Evolutionary conservation across 2,888 invertebrate species (phyloP).

Genomic region (Eupithecia tripunctaria): DNA sequence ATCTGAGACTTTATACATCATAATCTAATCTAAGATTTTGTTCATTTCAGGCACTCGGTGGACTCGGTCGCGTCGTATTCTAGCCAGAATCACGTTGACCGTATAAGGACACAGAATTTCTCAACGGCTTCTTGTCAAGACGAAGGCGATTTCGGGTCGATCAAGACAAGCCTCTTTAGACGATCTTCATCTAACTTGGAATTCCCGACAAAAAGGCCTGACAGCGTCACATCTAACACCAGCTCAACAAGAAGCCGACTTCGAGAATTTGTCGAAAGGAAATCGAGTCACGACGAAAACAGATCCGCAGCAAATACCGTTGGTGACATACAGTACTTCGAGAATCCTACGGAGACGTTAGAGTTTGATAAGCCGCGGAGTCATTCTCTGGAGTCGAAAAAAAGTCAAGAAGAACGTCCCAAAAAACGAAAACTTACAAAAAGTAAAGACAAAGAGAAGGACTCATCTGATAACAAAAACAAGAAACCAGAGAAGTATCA

Average conservation of each 20-base stretch:
- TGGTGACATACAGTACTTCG: slow-evolving; percentile 81
- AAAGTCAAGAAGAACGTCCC: slow-evolving; percentile 75
- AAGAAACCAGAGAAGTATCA: slow-evolving; percentile 81
- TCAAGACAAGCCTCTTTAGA: slow-evolving; percentile 81
- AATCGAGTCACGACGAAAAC: slow-evolving; percentile 81
- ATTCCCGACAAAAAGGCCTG: slow-evolving; percentile 74
- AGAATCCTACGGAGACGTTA: slow-evolving; percentile 80
- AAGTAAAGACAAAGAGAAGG: slow-evolving; percentile 72
- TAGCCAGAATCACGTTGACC: slow-evolving; percentile 85
- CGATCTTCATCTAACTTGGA: slow-evolving; percentile 80
- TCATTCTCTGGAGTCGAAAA: slow-evolving; percentile 72
- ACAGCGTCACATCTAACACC: slow-evolving; percentile 78
- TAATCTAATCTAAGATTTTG: slow-evolving; percentile 74
- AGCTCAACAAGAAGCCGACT: slow-evolving; percentile 83
- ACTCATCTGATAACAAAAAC: slow-evolving; percentile 67
- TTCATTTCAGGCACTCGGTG: slow-evolving; percentile 83
- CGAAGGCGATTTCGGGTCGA: slow-evolving; percentile 81
- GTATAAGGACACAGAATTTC: slow-evolving; percentile 83
- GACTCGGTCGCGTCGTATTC: slow-evolving; percentile 85
- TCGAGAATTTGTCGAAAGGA: slow-evolving; percentile 82
- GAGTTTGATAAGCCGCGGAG: slow-evolving; percentile 76
- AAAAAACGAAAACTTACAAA: slow-evolving; percentile 77
- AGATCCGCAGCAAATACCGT: slow-evolving; percentile 78
- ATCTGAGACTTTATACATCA: slow-evolving; percentile 61
- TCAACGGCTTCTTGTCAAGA: slow-evolving; percentile 84